These are phyloP conservation scores for Oophaga pumilio DNA, from an alignment of 2,113 vertebrate species.

Conservation along the genomic window DNA sequence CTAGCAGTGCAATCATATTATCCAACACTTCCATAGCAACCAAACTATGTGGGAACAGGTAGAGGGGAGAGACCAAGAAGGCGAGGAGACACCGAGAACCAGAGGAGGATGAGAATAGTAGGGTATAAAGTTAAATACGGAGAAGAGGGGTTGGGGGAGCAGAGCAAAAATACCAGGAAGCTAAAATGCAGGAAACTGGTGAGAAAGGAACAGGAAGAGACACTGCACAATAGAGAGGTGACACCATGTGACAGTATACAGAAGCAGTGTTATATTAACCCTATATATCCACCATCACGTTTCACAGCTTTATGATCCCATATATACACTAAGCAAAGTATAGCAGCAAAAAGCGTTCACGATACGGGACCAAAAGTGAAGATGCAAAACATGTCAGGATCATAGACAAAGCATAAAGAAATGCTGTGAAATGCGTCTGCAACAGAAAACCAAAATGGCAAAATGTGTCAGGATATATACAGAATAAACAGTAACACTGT, in stretches of 20 bases:
- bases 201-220: background rate
- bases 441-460: no score
- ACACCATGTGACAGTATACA: background rate
- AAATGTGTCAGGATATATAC: no score
- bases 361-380: no score
- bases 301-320: background rate
- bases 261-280: no score
- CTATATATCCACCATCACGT: background rate
- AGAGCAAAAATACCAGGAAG: background rate
- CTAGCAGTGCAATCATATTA: background rate
- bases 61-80: background rate
- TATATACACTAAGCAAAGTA: no score
- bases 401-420: no score
- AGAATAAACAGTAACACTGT: no score
- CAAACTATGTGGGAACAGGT: slow-evolving; percentile 46
- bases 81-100: background rate
- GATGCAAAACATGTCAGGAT: no score
- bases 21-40: slow-evolving; percentile 44
- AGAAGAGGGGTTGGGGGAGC: background rate
- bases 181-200: background rate
- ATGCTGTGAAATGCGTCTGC: no score
- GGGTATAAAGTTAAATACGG: no score
- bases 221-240: background rate
- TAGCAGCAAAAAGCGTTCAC: no score
- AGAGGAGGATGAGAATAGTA: no score